A percentile compares a stretch with the other conserved stretches of the same genome.
Conservation (phyloP, 2,113 vertebrate species). For the Centropus bengalensis region DNA sequence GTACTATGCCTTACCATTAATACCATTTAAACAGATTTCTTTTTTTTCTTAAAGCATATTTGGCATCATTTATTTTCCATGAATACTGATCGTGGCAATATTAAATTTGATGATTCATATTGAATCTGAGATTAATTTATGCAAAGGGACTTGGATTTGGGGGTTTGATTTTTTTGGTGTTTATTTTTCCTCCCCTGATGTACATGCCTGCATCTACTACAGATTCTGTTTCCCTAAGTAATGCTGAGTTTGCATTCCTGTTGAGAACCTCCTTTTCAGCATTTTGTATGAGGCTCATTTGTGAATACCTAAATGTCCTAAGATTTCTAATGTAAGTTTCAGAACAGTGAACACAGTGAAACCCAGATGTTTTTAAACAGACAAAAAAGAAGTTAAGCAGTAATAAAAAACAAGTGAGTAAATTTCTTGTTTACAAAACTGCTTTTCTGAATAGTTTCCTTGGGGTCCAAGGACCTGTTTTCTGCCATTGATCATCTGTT, state of each 20-base stretch:
- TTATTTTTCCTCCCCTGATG: background rate
- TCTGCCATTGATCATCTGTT: background rate
- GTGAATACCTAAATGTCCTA: background rate
- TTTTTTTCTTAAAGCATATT: slow-evolving; percentile 78
- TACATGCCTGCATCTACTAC: slow-evolving; percentile 50
- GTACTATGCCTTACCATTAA: slow-evolving; percentile 75
- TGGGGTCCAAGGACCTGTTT: background rate
- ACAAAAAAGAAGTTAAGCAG: background rate
- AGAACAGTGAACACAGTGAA: background rate
- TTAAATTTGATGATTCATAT: slow-evolving; percentile 72
- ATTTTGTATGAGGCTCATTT: slow-evolving; percentile 25
- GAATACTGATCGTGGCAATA: slow-evolving; percentile 73
- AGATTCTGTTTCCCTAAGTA: background rate
- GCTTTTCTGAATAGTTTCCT: background rate
- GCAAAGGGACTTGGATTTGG: background rate
- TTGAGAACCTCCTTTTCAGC: background rate
- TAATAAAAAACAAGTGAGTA: background rate
- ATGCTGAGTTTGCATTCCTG: slow-evolving; percentile 37
- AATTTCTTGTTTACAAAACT: background rate
- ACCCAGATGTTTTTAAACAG: background rate
- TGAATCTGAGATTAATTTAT: slow-evolving; percentile 69
- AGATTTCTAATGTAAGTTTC: background rate
- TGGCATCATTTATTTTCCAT: slow-evolving; percentile 75
- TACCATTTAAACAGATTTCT: slow-evolving; percentile 77
- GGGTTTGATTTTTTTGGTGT: no score